Evolutionary conservation across 1,140 invertebrate species (phyloP), one percentile per base, ranked within the genome.

Genomic region (Trichogramma pretiosum): DNA sequence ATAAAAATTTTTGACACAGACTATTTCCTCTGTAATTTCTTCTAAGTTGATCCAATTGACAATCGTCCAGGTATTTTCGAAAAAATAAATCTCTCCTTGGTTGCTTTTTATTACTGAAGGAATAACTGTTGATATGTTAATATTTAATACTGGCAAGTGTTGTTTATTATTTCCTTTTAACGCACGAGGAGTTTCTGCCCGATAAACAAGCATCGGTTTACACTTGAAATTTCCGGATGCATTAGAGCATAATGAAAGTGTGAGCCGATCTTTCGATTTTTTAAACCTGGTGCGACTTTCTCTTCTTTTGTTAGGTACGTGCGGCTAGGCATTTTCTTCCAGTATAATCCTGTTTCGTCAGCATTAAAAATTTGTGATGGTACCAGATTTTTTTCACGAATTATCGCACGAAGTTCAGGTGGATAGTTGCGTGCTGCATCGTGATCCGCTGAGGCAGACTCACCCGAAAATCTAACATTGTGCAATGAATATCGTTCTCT

Each of bases 251-350:
- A 70, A 48, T n/a, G n/a, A n/a, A n/a, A n/a, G n/a, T n/a, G n/a
- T n/a, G n/a, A 14, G 30, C 33, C 67, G 56, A 59, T 75, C 68
- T 54, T 74, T 74, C 17, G 56, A 56, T 22, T 61, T 56, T 56
- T 74, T 73, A 56, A 64, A 67, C 70, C 71, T 17, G 59, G 56
- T 39, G 61, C 54, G 36, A 53, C 46, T 51, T 68, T 68, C 43
- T 73, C 61, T 39, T 59, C 56, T 53, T 62, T 52, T 10, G 59
- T 56, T 50, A 70, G 61, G 56, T 59, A 71, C 32, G 64, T 72
- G 49, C 59, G 48, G 50, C 54, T 58, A 43, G 70, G 67, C 63
- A 74, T 68, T 54, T 56, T 70, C 56, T 73, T 75, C 67, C 72
- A 74, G 56, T 63, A 73, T 2, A 73, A 46, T 22, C 54, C 62